Evolutionary conservation across 2,113 vertebrate genomes (phyloP), one percentile per base, ranked within the genome.

Genomic region (Istiophorus platypterus): DNA sequence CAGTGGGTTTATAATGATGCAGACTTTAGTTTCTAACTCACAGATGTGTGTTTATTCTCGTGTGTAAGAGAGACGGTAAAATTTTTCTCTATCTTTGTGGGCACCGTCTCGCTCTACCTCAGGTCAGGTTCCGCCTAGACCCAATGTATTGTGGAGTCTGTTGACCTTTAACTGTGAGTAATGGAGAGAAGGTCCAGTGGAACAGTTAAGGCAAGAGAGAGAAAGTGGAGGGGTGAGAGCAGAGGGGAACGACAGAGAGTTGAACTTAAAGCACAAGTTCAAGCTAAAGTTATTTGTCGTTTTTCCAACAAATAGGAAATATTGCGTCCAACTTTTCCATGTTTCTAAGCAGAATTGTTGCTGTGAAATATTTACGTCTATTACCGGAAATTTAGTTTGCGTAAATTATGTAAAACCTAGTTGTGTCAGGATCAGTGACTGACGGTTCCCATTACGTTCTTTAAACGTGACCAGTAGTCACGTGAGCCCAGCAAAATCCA

Each of bases 91-190:
- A 1, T 31, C 27, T 4, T 7, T 20, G 34, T n/a, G 47, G 37
- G 57, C 17, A 51, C 4, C 0, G 9, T 42, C 41, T 34, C 41
- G n/a, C 67, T 15, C 56, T 66, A 52, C 70, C 75, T 47, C 74
- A 20, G 69, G 49, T 86, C 69, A 11, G 37, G 26, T 69, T 78
- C 63, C 49, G 27, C 69, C 26, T 56, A 3, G 27, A 70, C 42
- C 70, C 31, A n/a, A n/a, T n/a, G n/a, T 39, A 2, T 27, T 22
- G 47, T 78, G 37, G 69, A 73, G n/a, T 39, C 39, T 22, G 17
- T 4, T 79, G 76, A 84, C 64, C 82, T 79, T 78, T 79, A 68
- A 18, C 63, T 26, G 20, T 1, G 52, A 72, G 62, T 37, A 0
- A 5, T 2, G 9, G 41, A 18, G 41, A 18, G 57, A 59, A 45